Percentiles rank a stretch among this genome's conserved stretches.
Conservation (phyloP, 2,888 invertebrate species). For the Diplolepis rosae region DNA sequence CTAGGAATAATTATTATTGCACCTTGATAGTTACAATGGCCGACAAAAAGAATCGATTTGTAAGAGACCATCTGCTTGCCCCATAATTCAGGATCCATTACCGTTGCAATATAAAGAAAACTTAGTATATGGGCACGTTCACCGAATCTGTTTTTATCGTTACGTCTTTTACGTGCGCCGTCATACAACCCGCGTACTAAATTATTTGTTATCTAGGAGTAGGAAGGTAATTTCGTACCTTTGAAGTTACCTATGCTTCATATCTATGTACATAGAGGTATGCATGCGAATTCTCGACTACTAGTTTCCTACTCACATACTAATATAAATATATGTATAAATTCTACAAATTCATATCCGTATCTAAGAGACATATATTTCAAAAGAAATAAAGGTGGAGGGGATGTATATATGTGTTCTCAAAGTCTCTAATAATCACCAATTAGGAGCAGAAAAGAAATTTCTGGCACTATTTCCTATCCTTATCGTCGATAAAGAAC, state of each 20-base stretch:
- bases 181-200: constrained; percentile 40
- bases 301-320: constrained; percentile 17
- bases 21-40: no score
- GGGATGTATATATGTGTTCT: no score
- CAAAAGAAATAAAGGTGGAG: constrained; percentile 31
- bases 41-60: no score
- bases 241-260: constrained; percentile 36
- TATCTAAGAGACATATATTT: constrained; percentile 32
- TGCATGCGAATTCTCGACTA: constrained; percentile 25
- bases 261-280: constrained; percentile 35
- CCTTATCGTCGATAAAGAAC: constrained; percentile 41
- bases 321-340: constrained; percentile 12
- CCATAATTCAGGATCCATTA: no score
- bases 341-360: background rate
- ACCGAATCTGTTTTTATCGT: constrained; percentile 33
- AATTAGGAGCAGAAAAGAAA: constrained; percentile 42
- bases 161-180: constrained; percentile 38
- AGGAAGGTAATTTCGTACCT: constrained; percentile 39
- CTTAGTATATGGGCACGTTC: background rate
- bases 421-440: constrained; percentile 42
- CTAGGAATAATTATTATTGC: no score
- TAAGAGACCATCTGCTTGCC: no score
- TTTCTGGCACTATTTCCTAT: constrained; percentile 35
- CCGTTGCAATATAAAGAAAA: no score
- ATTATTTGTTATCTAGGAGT: constrained; percentile 46